Evolutionary conservation across 2,888 invertebrate genomes (phyloP).

Genomic region (Eupithecia centaureata): DNA sequence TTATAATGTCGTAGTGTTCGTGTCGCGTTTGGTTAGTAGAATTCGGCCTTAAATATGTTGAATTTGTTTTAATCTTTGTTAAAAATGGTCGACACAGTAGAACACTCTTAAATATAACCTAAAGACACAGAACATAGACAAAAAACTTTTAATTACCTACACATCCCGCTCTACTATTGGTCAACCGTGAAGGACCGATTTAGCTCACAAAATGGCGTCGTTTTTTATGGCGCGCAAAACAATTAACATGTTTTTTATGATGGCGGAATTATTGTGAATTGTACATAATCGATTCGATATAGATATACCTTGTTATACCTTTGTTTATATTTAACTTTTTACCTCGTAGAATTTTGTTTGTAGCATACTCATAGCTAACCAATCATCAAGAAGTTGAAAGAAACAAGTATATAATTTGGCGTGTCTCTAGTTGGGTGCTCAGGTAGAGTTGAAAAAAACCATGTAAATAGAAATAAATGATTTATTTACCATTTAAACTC

Average conservation of each 20-base stretch:
- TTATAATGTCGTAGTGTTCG: too few relatives aligned
- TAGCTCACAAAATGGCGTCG: conserved; percentile 53
- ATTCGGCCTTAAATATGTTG: too few relatives aligned
- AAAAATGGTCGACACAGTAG: neutral
- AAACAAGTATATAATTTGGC: too few relatives aligned
- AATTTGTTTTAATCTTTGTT: neutral
- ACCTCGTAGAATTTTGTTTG: neutral
- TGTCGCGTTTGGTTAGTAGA: too few relatives aligned
- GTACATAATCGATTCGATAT: conserved; percentile 36
- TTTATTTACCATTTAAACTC: too few relatives aligned
- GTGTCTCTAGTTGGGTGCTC: too few relatives aligned
- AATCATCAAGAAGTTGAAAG: too few relatives aligned
- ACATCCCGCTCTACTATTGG: conserved; percentile 51
- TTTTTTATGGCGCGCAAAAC: conserved; percentile 57
- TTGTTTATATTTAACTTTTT: conserved; percentile 25
- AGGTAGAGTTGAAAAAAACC: too few relatives aligned
- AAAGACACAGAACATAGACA: conserved; percentile 20
- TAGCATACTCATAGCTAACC: too few relatives aligned
- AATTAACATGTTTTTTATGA: conserved; percentile 51
- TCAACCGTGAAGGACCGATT: conserved; percentile 60
- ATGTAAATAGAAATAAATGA: too few relatives aligned
- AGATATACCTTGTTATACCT: conserved; percentile 21
- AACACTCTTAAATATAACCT: conserved; percentile 1
- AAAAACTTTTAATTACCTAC: conserved; percentile 34
- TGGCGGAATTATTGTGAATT: conserved; percentile 38